A percentile compares a stretch with the other conserved stretches of the same genome.
These are phyloP conservation scores for Macrosteles quadrilineatus DNA, from an alignment of 1,140 invertebrate genomes.

Conservation along the genomic window DNA sequence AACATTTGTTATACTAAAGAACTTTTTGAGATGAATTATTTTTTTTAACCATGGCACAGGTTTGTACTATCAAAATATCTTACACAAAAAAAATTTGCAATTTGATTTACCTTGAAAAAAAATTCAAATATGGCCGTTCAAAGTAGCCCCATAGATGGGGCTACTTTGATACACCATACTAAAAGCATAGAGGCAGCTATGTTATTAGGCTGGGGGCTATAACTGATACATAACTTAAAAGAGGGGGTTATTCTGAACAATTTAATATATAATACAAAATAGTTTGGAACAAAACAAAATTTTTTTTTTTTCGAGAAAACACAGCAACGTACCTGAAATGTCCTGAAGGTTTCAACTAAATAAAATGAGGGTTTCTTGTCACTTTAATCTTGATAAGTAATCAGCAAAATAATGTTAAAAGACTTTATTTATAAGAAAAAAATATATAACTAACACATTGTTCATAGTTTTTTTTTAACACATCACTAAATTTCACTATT, in stretches of 20 bases:
- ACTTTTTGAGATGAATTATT: neutral
- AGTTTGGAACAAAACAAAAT: neutral
- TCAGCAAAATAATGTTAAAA: too few species aligned
- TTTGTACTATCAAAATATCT: neutral
- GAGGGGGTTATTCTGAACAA: too few species aligned
- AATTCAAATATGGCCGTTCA: neutral
- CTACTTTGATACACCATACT: conserved; percentile 3
- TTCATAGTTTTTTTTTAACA: too few species aligned
- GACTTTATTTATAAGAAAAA: too few species aligned
- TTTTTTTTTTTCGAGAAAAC: neutral
- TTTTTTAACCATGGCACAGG: neutral
- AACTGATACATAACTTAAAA: too few species aligned
- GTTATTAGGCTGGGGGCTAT: too few species aligned
- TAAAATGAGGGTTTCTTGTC: too few species aligned
- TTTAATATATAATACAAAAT: too few species aligned
- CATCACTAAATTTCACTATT: too few species aligned
- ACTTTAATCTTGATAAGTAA: too few species aligned
- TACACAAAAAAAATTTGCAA: neutral
- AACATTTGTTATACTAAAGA: neutral
- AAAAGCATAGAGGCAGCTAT: neutral
- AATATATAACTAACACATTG: too few species aligned
- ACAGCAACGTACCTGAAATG: neutral
- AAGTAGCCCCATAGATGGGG: conserved; percentile 1
- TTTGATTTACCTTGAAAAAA: neutral
- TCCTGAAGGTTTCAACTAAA: neutral